Evolutionary conservation across 2,797 vertebrate genomes (phyloP), one percentile per base, ranked within the genome.

Genomic region (Scolopax bukidnonensis): DNA sequence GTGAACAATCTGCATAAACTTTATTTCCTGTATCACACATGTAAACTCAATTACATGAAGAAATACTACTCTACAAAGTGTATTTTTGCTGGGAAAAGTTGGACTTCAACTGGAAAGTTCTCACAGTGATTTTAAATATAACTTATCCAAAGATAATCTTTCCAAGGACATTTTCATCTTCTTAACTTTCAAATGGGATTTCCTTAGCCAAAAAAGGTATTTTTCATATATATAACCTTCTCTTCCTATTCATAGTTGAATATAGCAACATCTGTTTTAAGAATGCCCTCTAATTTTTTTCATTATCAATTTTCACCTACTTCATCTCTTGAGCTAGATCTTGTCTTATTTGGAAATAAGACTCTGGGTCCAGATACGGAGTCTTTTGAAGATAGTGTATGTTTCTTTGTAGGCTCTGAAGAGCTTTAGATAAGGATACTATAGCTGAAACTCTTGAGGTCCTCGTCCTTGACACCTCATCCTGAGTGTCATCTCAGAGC

Each of bases 11-110:
- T 74, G 33, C 53, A 32, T 87, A 84, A 93, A 77, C 70, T 81
- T 91, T 76, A 70, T 87, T 93, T 97, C 82, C 90, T 76, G 76
- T 78, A 65, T 93, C 84, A 91, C 91, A 89, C 56, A 76, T 94
- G 77, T 40, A 84, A 93, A 80, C 51, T 65, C 71, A 93, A 93
- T 95, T 86, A 57, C 54, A 45, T 32, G 75, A 61, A 71, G 57
- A 71, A 93, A 92, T 88, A 79, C 28, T 68, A 61, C 40, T 75
- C 51, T 23, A 16, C 25, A 43, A 57, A 50, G 21, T 21, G 11
- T 68, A 21, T 48, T 68, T 82, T 85, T 67, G 51, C 45, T 90
- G 59, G 33, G 64, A 78, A 48, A 71, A 38, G n/a, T 81, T 93
- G 87, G 70, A 47, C 50, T 89, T 84, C 36, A 33, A 76, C 65